These are phyloP conservation scores for Eupithecia insigniata DNA, from an alignment of 2,888 invertebrate genomes.

Conservation along the genomic window DNA sequence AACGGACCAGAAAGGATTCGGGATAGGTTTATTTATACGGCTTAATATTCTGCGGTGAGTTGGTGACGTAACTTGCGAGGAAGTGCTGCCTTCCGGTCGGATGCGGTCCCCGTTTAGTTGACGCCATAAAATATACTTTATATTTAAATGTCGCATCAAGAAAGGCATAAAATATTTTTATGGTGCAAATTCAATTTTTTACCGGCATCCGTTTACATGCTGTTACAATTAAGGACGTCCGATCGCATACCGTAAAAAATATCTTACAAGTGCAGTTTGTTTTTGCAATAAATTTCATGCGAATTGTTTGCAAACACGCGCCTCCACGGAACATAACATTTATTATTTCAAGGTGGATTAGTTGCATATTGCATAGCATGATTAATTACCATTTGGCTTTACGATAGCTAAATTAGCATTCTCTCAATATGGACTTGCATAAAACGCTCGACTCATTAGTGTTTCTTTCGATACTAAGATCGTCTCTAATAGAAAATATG, in stretches of 20 bases:
- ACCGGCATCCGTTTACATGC: constrained; percentile 21
- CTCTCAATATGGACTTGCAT: constrained; percentile 9
- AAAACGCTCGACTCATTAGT: neutral
- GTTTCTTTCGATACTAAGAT: neutral
- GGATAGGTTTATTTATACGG: constrained; percentile 28
- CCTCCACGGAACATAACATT: constrained; percentile 41
- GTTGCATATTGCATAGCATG: constrained; percentile 36
- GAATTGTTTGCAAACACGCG: constrained; percentile 39
- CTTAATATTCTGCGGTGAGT: constrained; percentile 33
- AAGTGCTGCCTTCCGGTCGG: constrained; percentile 55
- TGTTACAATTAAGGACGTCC: constrained; percentile 25
- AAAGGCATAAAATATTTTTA: constrained; percentile 18
- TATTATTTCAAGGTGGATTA: constrained; percentile 43
- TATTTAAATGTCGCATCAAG: constrained; percentile 28
- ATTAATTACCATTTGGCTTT: constrained; percentile 32
- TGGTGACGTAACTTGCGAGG: constrained; percentile 50
- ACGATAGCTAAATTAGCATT: constrained; percentile 21
- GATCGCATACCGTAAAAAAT: constrained; percentile 33
- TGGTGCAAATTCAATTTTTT: constrained; percentile 21
- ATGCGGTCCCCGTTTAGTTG: constrained; percentile 45
- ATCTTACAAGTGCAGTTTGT: constrained; percentile 30
- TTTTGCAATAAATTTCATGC: constrained; percentile 39
- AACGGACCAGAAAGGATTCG: constrained; percentile 31
- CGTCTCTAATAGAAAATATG: constrained; percentile 14
- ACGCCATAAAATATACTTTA: constrained; percentile 38